Evolutionary conservation across 2,113 vertebrate genomes (phyloP).

Genomic region (Tympanuchus pallidicinctus): DNA sequence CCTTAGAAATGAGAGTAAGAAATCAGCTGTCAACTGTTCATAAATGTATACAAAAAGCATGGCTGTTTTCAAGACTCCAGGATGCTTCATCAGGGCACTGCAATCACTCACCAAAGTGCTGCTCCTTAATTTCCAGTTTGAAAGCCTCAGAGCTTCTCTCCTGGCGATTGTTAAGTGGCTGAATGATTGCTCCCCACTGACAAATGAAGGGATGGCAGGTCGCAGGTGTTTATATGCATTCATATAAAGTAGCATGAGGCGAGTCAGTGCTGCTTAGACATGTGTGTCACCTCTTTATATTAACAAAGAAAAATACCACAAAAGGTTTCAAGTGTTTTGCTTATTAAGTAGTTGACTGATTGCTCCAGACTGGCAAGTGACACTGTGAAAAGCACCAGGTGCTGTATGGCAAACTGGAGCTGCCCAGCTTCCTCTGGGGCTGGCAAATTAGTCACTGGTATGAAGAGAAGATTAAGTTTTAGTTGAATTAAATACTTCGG

Average conservation of each 20-base stretch:
- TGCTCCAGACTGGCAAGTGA: slow-evolving; percentile 68
- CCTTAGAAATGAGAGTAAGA: slow-evolving; percentile 35
- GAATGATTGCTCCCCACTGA: slow-evolving; percentile 67
- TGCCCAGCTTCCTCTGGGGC: background rate
- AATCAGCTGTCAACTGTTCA: slow-evolving; percentile 34
- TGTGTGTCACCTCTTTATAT: slow-evolving; percentile 38
- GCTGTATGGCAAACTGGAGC: background rate
- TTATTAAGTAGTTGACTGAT: slow-evolving; percentile 75
- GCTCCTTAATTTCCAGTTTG: slow-evolving; percentile 34
- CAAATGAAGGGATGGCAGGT: slow-evolving; percentile 58
- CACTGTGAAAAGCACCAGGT: slow-evolving; percentile 29
- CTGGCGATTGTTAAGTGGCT: slow-evolving; percentile 49
- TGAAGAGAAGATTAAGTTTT: background rate
- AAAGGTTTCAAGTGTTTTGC: slow-evolving; percentile 65
- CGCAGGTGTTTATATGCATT: slow-evolving; percentile 66
- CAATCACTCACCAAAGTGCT: slow-evolving; percentile 40
- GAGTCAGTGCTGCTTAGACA: slow-evolving; percentile 4
- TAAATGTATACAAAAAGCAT: background rate
- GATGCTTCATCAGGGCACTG: slow-evolving; percentile 35
- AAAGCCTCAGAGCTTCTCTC: background rate
- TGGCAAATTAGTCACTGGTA: background rate
- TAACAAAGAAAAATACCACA: slow-evolving; percentile 74
- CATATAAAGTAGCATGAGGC: slow-evolving; percentile 18
- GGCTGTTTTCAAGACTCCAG: slow-evolving; percentile 8
- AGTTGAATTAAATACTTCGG: background rate